Base-by-base conservation (phyloP, 2,113 vertebrate species). In the human region DNA sequence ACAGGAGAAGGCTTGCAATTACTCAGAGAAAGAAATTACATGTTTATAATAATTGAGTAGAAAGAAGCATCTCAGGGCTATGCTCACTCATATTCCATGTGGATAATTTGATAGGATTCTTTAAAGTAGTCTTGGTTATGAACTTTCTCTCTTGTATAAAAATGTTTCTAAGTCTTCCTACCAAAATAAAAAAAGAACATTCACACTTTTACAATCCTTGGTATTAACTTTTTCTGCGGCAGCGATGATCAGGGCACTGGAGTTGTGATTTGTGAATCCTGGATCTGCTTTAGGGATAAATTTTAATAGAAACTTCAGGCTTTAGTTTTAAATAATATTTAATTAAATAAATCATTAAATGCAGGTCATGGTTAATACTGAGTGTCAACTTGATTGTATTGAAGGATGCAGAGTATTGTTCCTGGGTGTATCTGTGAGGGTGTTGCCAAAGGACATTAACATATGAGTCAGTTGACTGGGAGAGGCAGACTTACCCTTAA, bases 21-120 rank as follows among this genome's bases (percentile, higher is more conserved):
- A 43, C 50, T 75, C 64, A 59, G 45, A 97, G 97, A 95, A 96
- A 93, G 20, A 91, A 89, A 70, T 17, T n/a, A 13, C 16, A 25
- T 50, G 59, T 86, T 64, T 76, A 64, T 0, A 90, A 70, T 95
- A 81, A 43, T 72, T 3, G 18, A n/a, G 7, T 38, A 72, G 35
- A 72, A 72, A 72, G 18, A 72, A 38, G 8, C 35, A 38, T 72
- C 68, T 72, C 35, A 18, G 17, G 20, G 68, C 18, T 72, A 20
- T 38, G n/a, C 35, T 38, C 68, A 38, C 16, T 68, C 8, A 10
- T 38, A 38, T 40, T 64, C 68, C 30, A 52, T 38, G 20, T 43
- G 66, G 55, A 52, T 27, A 35, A 40, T 14, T 50, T 8, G 2
- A 82, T 35, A 64, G 55, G 38, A 23, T 75, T 64, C 43, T 73